These are phyloP conservation scores for Seira musarum DNA, from an alignment of 2,888 invertebrate genomes.

Conservation along the genomic window DNA sequence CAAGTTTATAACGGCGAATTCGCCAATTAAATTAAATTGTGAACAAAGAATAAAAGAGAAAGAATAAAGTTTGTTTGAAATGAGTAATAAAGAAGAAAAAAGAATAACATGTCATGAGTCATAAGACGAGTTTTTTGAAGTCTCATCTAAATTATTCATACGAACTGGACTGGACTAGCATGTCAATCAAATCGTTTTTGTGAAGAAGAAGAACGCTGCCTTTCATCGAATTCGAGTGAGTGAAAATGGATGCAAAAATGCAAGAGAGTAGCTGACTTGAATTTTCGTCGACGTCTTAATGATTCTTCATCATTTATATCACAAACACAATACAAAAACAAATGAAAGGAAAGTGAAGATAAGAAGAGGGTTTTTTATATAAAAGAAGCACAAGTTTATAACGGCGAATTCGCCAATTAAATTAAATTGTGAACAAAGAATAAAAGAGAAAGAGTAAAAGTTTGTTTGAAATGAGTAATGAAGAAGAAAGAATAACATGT, in stretches of 20 bases:
- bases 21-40: background rate
- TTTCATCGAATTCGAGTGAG: no score
- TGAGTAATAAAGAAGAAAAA: background rate
- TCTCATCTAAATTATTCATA: constrained; percentile 1
- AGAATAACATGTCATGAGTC: constrained; percentile 15
- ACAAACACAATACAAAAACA: constrained; percentile 42
- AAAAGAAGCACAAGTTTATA: background rate
- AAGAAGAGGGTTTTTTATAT: constrained; percentile 30
- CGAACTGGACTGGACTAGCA: no score
- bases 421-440: background rate
- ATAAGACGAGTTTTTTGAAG: background rate
- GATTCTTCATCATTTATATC: no score
- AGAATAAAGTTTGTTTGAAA: background rate
- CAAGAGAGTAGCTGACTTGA: no score
- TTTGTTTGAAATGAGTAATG: background rate
- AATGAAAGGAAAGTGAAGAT: constrained; percentile 36
- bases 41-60: background rate
- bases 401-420: background rate
- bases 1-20: background rate
- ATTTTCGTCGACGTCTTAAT: no score
- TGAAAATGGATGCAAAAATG: no score
- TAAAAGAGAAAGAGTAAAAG: background rate
- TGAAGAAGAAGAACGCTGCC: no score
- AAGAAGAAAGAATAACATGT: no score
- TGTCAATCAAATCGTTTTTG: constrained; percentile 1